phyloP scores from a whole-genome alignment of 2,113 vertebrate genomes.

The Anhinga anhinga region DNA sequence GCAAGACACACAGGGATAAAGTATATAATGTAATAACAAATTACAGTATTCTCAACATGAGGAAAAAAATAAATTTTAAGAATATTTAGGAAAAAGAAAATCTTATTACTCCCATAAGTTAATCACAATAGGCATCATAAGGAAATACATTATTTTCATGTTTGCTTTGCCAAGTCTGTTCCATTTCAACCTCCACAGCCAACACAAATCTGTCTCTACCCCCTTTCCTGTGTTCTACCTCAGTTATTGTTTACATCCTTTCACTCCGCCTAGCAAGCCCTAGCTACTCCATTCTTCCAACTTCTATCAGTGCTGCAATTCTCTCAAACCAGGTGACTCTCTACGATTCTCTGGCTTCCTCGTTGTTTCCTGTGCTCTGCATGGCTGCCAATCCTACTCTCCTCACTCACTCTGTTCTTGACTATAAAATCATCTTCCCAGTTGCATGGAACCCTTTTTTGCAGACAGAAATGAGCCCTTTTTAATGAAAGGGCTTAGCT shows the following conservation, averaged over 20 bases:
- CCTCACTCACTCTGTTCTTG: background rate
- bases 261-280: background rate
- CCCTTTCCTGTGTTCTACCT: background rate
- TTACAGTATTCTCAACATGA: background rate
- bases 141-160: background rate
- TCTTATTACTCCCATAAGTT: background rate
- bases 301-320: background rate
- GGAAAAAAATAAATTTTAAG: background rate
- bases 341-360: background rate
- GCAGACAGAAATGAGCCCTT: background rate
- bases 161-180: background rate
- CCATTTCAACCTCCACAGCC: background rate
- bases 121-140: background rate
- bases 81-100: background rate
- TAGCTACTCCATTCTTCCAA: background rate
- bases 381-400: background rate
- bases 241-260: background rate
- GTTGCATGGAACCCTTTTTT: background rate
- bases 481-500: background rate
- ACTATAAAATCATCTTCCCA: background rate
- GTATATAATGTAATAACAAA: background rate
- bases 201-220: accelerated
- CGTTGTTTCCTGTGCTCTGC: background rate
- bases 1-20: background rate
- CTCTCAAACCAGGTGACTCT: background rate